phyloP scores from a whole-genome alignment of 1,140 invertebrate genomes.

The Micrasema longulum region DNA sequence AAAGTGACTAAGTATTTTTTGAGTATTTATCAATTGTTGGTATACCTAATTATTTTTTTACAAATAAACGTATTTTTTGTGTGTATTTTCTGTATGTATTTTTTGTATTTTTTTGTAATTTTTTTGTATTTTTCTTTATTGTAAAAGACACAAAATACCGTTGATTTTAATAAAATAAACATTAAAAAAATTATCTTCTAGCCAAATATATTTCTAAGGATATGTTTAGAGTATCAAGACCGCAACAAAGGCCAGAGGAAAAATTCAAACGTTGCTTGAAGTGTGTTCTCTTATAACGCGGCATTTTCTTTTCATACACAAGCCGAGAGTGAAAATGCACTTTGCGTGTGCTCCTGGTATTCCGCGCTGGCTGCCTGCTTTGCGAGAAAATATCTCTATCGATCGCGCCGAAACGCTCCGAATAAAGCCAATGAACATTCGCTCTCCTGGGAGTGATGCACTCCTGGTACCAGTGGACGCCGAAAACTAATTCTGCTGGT shows the following conservation, averaged over 20 bases:
- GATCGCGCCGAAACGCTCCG: not conserved
- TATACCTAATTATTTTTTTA: no score
- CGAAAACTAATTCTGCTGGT: constrained; percentile 1
- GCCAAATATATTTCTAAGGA: constrained; percentile 26
- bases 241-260: constrained; percentile 31
- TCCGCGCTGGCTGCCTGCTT: not conserved
- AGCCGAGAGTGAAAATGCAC: constrained; percentile 18
- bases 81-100: no score
- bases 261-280: constrained; percentile 25
- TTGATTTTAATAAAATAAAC: no score
- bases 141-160: no score
- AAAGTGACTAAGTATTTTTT: no score
- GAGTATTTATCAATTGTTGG: no score
- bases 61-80: no score
- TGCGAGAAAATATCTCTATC: no score
- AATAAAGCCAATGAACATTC: not conserved
- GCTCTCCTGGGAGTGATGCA: not conserved
- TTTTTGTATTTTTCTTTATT: no score
- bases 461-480: constrained; percentile 3
- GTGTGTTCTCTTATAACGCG: constrained; percentile 29
- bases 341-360: constrained; percentile 13
- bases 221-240: constrained; percentile 27
- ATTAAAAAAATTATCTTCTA: no score
- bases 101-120: no score
- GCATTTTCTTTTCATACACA: constrained; percentile 26